Conservation (phyloP, 2,888 invertebrate genomes). For the Lithosia quadra region DNA sequence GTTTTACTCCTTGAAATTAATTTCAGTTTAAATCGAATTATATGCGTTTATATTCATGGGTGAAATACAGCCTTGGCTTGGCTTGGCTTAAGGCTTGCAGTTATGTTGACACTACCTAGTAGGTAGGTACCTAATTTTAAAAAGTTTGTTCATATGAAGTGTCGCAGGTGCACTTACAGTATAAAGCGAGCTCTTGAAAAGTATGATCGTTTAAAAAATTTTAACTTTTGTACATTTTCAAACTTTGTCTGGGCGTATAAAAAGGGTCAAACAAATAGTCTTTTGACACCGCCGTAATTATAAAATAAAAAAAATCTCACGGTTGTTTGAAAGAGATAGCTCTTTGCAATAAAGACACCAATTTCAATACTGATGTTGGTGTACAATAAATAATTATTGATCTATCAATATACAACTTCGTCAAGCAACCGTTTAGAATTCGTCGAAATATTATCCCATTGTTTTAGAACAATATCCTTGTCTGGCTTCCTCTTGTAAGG, state of each 20-base stretch:
- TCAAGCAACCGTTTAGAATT: constrained; percentile 35
- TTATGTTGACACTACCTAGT: no score
- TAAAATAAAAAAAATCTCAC: not conserved
- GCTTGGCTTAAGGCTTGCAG: no score
- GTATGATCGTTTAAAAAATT: not conserved
- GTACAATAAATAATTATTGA: not conserved
- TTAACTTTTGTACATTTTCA: not conserved
- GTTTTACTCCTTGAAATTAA: no score
- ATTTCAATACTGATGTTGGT: not conserved
- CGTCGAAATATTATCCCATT: constrained; percentile 32
- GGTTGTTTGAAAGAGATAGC: not conserved
- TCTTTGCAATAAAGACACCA: not conserved
- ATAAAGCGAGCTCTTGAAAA: not conserved
- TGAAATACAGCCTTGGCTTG: no score
- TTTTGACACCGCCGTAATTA: no score
- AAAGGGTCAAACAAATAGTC: not conserved
- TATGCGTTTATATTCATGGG: not conserved
- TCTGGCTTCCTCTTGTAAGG: constrained; percentile 53
- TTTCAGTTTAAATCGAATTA: no score
- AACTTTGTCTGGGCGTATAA: not conserved
- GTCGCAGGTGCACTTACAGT: not conserved
- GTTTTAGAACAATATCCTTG: constrained; percentile 46
- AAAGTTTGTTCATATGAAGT: not conserved
- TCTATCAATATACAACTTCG: constrained; percentile 10
- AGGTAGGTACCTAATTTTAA: not conserved